Percentiles rank a stretch among this genome's conserved stretches.
Conservation (phyloP, 2,113 vertebrate species). For the Abramis brama region DNA sequence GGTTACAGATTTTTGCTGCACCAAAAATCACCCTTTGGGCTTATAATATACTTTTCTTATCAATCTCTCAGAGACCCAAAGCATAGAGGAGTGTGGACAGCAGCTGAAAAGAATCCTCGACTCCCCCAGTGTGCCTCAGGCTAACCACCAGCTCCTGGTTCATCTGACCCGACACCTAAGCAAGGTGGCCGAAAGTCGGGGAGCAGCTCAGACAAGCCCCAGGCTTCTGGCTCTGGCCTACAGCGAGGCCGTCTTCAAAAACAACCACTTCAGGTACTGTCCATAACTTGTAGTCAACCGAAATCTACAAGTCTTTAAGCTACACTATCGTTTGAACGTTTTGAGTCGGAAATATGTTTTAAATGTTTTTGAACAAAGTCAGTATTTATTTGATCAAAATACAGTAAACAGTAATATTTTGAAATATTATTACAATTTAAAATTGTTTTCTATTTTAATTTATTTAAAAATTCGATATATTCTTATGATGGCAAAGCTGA, state of each 20-base stretch:
- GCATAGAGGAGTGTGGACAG: slow-evolving; percentile 79
- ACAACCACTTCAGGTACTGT: slow-evolving; percentile 69
- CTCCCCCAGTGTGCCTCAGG: slow-evolving; percentile 76
- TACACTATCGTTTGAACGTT: not conserved
- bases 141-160: slow-evolving; percentile 76
- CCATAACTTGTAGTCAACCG: not conserved
- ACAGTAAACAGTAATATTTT: not conserved
- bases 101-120: slow-evolving; percentile 77
- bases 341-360: not conserved
- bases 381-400: not conserved
- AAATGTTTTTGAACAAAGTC: not conserved
- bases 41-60: no score
- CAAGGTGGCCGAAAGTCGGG: slow-evolving; percentile 67
- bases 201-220: slow-evolving; percentile 60
- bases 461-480: not conserved
- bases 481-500: not conserved
- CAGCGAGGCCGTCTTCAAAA: slow-evolving; percentile 72
- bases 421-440: not conserved
- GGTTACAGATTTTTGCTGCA: no score
- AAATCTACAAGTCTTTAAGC: not conserved
- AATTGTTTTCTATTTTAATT: not conserved
- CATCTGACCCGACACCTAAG: slow-evolving; percentile 75
- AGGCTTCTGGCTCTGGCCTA: slow-evolving; percentile 76
- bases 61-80: slow-evolving; percentile 68
- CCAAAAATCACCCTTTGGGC: no score